A percentile compares a stretch with the other conserved stretches of the same genome.
Conservation (phyloP, 2,797 vertebrate species). For the Protonibea diacanthus region DNA sequence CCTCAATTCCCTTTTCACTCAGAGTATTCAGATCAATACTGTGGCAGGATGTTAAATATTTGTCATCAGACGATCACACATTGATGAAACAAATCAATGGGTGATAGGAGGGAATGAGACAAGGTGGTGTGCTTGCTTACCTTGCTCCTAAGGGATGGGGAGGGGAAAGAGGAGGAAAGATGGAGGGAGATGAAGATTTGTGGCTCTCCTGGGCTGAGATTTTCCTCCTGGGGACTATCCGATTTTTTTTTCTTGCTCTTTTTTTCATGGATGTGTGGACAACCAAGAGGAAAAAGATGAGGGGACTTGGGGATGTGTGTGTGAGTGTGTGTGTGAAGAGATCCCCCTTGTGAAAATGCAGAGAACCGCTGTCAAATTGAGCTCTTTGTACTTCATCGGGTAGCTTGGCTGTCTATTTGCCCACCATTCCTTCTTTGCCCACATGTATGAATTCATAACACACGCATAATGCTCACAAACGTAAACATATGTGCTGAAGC, state of each 20-base stretch:
- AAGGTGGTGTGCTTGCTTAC: slow-evolving; percentile 53
- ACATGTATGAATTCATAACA: slow-evolving; percentile 30
- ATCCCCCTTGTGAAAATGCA: slow-evolving; percentile 37
- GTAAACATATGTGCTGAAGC: slow-evolving; percentile 30
- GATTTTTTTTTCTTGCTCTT: slow-evolving; percentile 20
- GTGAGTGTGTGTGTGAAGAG: slow-evolving; percentile 9
- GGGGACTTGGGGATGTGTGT: slow-evolving; percentile 5
- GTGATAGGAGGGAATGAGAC: slow-evolving; percentile 63
- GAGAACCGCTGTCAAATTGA: slow-evolving; percentile 18
- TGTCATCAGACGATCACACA: slow-evolving; percentile 77
- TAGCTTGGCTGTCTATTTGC: slow-evolving; percentile 33
- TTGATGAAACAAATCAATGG: slow-evolving; percentile 77
- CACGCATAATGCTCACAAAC: slow-evolving; percentile 35
- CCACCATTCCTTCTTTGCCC: slow-evolving; percentile 23
- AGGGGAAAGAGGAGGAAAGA: slow-evolving; percentile 31
- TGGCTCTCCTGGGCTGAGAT: slow-evolving; percentile 54
- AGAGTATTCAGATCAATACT: slow-evolving; percentile 62
- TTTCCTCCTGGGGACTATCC: slow-evolving; percentile 63
- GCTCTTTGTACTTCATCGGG: slow-evolving; percentile 38
- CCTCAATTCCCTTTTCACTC: slow-evolving; percentile 60
- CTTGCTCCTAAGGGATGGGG: slow-evolving; percentile 55
- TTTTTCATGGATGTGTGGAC: slow-evolving; percentile 28
- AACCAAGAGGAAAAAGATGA: slow-evolving; percentile 47
- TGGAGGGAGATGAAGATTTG: slow-evolving; percentile 62
- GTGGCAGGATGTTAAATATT: slow-evolving; percentile 80